These are phyloP conservation scores for Ramazzottius varieornatus DNA, from an alignment of 2,888 invertebrate species.

Conservation along the genomic window DNA sequence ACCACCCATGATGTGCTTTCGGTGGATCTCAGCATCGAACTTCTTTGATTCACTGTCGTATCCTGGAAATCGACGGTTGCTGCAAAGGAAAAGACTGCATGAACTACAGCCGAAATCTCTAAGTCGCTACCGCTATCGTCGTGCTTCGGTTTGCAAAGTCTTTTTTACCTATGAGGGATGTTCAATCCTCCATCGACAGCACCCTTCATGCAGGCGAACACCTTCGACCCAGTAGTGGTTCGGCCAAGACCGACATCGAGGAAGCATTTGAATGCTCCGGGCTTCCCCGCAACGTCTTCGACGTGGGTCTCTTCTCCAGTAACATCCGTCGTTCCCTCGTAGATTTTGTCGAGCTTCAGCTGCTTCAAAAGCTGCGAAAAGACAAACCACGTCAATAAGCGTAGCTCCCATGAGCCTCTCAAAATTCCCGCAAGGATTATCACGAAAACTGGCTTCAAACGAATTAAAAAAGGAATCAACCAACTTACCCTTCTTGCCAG, in stretches of 20 bases:
- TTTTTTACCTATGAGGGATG: constrained; percentile 60
- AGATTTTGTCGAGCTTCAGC: constrained; percentile 61
- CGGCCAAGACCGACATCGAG: constrained; percentile 88
- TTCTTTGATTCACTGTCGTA: constrained; percentile 74
- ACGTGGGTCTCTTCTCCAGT: constrained; percentile 87
- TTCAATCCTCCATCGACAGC: constrained; percentile 95
- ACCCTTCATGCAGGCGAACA: constrained; percentile 97
- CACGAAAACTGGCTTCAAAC: too few species aligned
- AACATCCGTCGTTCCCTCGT: constrained; percentile 61
- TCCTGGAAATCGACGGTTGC: constrained; percentile 89
- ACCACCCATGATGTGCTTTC: constrained; percentile 81
- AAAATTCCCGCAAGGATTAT: too few species aligned
- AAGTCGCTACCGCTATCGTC: too few species aligned
- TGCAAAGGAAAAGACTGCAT: too few species aligned
- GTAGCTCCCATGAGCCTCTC: too few species aligned
- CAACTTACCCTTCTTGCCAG: constrained; percentile 46
- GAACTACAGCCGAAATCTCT: too few species aligned
- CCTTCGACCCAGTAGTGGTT: constrained; percentile 87
- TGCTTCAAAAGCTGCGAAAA: constrained; percentile 59
- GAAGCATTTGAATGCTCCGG: constrained; percentile 79
- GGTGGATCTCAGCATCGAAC: constrained; percentile 81
- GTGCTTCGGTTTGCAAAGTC: too few species aligned
- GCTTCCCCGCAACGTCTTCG: constrained; percentile 67
- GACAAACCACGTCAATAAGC: too few species aligned
- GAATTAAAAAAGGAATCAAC: too few species aligned